A percentile compares a stretch with the other conserved stretches of the same genome.
These are phyloP conservation scores for Rhadinocentrus ornatus DNA, from an alignment of 2,797 vertebrate genomes.

Conservation along the genomic window DNA sequence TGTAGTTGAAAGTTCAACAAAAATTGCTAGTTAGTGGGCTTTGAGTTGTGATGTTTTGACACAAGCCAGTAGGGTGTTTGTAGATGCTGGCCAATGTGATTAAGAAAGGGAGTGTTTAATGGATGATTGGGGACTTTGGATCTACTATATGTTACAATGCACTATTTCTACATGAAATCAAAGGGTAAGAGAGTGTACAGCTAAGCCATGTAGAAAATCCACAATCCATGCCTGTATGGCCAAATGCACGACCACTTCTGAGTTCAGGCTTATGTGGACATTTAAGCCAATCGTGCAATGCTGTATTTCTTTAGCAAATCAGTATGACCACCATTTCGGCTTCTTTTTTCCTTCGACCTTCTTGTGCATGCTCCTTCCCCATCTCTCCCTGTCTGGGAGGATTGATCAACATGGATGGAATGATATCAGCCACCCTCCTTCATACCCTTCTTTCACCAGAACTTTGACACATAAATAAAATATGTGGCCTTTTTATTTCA, in stretches of 20 bases:
- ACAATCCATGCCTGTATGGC: conserved; percentile 60
- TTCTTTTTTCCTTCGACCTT: conserved; percentile 47
- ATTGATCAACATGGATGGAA: conserved; percentile 77
- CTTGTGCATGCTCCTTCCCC: conserved; percentile 49
- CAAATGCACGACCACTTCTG: conserved; percentile 67
- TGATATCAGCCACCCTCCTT: conserved; percentile 71
- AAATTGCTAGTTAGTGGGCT: background rate
- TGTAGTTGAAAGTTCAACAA: background rate
- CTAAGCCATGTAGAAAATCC: conserved; percentile 58
- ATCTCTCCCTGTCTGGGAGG: conserved; percentile 74
- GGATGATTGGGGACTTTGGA: background rate
- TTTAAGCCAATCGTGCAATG: conserved; percentile 80
- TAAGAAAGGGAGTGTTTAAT: background rate
- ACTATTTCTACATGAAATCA: conserved; percentile 18
- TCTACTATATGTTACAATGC: background rate
- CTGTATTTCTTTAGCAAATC: conserved; percentile 83
- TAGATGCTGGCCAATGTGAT: background rate
- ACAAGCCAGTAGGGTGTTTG: background rate
- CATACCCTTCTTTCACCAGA: conserved; percentile 70
- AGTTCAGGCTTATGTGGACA: conserved; percentile 81
- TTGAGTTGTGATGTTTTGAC: background rate
- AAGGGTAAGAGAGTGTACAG: conserved; percentile 17
- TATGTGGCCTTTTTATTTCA: conserved; percentile 80
- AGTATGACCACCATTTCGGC: conserved; percentile 80
- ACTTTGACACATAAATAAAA: conserved; percentile 86